Evolutionary conservation across 2,113 vertebrate species (phyloP).

Genomic region (Brachirus orientalis): DNA sequence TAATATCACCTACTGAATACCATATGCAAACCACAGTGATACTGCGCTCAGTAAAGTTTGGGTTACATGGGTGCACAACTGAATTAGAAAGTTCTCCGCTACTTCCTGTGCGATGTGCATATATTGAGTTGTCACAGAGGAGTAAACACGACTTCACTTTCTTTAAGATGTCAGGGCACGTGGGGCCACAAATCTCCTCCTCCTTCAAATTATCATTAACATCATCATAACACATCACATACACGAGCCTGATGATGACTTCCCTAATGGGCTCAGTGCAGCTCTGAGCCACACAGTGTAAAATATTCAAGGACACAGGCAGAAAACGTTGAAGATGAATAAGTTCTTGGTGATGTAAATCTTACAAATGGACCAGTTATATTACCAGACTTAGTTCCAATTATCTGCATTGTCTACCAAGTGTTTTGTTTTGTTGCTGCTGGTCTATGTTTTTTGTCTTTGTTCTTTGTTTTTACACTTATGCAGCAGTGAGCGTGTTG

Average conservation of each 20-base stretch:
- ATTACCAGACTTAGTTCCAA: too few species aligned
- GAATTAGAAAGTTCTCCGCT: not conserved
- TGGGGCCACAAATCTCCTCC: slow-evolving; percentile 55
- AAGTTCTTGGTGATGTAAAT: too few species aligned
- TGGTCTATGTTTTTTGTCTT: too few species aligned
- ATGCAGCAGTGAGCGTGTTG: too few species aligned
- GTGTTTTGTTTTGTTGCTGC: too few species aligned
- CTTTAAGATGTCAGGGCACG: slow-evolving; percentile 59
- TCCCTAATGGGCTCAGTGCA: not conserved
- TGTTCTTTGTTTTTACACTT: too few species aligned
- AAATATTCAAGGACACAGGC: not conserved
- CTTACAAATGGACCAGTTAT: too few species aligned
- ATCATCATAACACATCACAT: slow-evolving; percentile 34
- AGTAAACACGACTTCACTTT: slow-evolving; percentile 68
- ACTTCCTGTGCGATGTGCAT: not conserved
- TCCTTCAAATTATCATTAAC: slow-evolving; percentile 35
- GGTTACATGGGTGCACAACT: not conserved
- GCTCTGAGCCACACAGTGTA: not conserved
- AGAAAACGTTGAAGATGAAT: too few species aligned
- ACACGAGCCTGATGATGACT: not conserved
- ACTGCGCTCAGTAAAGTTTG: not conserved
- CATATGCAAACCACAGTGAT: not conserved
- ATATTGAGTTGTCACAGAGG: slow-evolving; percentile 25
- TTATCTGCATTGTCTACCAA: too few species aligned
- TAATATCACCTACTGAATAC: not conserved